These are phyloP conservation scores for Lycopodina hypogea DNA, from an alignment of 37 sponge, comb jelly and placozoan genomes.

Conservation along the genomic window DNA sequence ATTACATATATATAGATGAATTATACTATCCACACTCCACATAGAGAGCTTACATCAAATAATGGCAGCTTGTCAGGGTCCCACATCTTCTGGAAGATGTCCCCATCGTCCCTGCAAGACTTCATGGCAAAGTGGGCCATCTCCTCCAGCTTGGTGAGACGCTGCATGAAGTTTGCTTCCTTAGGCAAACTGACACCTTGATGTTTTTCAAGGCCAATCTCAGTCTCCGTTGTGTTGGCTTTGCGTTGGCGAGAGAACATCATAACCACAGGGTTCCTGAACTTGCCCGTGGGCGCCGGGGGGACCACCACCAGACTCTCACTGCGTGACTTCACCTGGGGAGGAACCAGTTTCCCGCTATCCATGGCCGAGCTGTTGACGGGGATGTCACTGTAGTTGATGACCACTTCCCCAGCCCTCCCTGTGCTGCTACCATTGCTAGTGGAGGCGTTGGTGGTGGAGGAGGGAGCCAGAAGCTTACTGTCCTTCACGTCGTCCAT, in stretches of 20 bases:
- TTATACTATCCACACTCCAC: too few species aligned
- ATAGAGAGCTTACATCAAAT: conserved; percentile 5
- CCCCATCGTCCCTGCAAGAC: conserved; percentile 49
- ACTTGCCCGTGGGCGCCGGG: not conserved
- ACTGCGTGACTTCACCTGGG: not conserved
- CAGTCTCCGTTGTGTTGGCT: not conserved
- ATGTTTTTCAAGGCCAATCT: conserved; percentile 31
- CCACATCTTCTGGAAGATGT: conserved; percentile 20
- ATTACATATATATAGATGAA: too few species aligned
- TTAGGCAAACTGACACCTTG: conserved; percentile 36
- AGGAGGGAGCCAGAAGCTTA: not conserved
- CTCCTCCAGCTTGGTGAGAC: conserved; percentile 49
- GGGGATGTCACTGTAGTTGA: conserved; percentile 20
- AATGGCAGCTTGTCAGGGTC: conserved; percentile 19
- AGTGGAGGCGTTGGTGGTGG: not conserved
- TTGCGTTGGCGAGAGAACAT: conserved; percentile 6
- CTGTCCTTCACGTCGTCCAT: conserved; percentile 15
- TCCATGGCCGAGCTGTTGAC: not conserved
- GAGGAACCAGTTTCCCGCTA: not conserved
- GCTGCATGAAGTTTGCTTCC: conserved; percentile 23
- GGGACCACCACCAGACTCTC: conserved; percentile 10
- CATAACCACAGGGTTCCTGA: conserved; percentile 6
- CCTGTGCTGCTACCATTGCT: not conserved
- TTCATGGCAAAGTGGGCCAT: conserved; percentile 37
- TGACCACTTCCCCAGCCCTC: not conserved